A percentile compares a stretch with the other conserved stretches of the same genome.
Evolutionary conservation across 2,888 invertebrate species (phyloP).

Genomic region (Papilio elwesi): DNA sequence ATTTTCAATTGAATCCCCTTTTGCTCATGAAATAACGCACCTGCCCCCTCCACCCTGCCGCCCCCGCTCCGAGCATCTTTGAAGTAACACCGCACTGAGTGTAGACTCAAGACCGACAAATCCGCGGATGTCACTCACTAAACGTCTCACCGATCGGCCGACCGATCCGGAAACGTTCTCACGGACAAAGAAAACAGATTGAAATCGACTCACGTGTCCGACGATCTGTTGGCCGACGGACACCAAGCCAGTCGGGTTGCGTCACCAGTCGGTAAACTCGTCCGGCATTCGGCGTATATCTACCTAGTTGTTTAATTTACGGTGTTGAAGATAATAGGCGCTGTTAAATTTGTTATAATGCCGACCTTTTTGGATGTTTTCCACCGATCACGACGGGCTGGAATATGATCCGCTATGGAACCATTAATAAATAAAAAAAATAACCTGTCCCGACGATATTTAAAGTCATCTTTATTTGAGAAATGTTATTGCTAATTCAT

Average conservation of each 20-base stretch:
- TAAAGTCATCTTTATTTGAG: background rate
- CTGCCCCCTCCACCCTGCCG: constrained; percentile 52
- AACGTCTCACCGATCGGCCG: constrained; percentile 54
- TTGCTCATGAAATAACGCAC: constrained; percentile 63
- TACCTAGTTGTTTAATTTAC: constrained; percentile 77
- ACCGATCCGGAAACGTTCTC: constrained; percentile 56
- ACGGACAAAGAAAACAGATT: constrained; percentile 80
- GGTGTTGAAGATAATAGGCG: constrained; percentile 78
- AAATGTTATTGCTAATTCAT: too few relatives aligned
- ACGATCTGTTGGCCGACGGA: constrained; percentile 51
- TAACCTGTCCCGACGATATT: background rate
- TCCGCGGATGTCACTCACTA: constrained; percentile 59
- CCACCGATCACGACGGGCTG: constrained; percentile 44
- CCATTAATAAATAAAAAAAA: background rate
- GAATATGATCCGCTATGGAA: constrained; percentile 7
- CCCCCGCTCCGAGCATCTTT: constrained; percentile 58
- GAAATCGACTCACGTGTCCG: constrained; percentile 59
- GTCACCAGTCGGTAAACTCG: constrained; percentile 55
- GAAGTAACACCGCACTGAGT: constrained; percentile 55
- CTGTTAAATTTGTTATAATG: constrained; percentile 74
- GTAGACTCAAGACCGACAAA: constrained; percentile 55
- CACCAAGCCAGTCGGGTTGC: constrained; percentile 48
- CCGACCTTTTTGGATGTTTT: constrained; percentile 63
- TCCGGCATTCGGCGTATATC: constrained; percentile 58
- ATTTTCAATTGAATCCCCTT: constrained; percentile 64